Percentiles rank a stretch among this genome's conserved stretches.
These are phyloP conservation scores for Holothuria leucospilota DNA, from an alignment of 53 echinoderm and acorn worm species.

Conservation along the genomic window DNA sequence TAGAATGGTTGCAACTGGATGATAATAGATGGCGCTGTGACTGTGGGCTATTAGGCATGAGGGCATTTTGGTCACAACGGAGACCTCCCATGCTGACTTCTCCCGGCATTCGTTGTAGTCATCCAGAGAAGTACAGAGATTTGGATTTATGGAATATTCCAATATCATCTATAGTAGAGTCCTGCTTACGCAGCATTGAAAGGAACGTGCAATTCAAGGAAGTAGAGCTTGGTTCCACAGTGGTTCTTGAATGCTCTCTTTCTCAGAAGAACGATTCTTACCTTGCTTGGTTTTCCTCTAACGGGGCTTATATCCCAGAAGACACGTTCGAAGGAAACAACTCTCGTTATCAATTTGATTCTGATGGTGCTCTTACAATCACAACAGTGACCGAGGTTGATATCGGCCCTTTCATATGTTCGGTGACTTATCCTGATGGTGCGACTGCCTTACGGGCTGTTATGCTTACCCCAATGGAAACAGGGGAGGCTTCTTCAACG, in stretches of 20 bases:
- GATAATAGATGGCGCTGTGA: slow-evolving; percentile 83
- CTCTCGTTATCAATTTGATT: slow-evolving; percentile 1
- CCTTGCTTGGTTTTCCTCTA: slow-evolving; percentile 32
- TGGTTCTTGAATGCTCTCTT: not conserved
- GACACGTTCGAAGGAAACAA: not conserved
- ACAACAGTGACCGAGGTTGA: not conserved
- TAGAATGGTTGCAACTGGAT: slow-evolving; percentile 59
- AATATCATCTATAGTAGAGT: not conserved
- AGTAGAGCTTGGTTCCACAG: slow-evolving; percentile 2
- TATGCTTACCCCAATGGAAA: not conserved
- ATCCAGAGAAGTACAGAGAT: slow-evolving; percentile 48
- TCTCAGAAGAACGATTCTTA: slow-evolving; percentile 29
- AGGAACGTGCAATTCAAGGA: not conserved
- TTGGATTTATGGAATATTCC: slow-evolving; percentile 65
- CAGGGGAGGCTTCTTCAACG: not conserved
- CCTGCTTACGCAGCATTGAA: slow-evolving; percentile 32
- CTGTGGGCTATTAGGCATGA: slow-evolving; percentile 73
- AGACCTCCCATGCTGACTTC: slow-evolving; percentile 48
- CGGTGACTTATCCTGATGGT: slow-evolving; percentile 34
- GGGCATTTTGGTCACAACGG: slow-evolving; percentile 63
- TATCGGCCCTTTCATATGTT: slow-evolving; percentile 40
- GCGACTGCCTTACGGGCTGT: slow-evolving; percentile 26
- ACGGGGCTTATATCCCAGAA: slow-evolving; percentile 16
- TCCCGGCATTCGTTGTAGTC: slow-evolving; percentile 54
- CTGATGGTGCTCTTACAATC: slow-evolving; percentile 13